phyloP scores from a whole-genome alignment of 2,888 invertebrate genomes.

The Zonitis immaculata region DNA sequence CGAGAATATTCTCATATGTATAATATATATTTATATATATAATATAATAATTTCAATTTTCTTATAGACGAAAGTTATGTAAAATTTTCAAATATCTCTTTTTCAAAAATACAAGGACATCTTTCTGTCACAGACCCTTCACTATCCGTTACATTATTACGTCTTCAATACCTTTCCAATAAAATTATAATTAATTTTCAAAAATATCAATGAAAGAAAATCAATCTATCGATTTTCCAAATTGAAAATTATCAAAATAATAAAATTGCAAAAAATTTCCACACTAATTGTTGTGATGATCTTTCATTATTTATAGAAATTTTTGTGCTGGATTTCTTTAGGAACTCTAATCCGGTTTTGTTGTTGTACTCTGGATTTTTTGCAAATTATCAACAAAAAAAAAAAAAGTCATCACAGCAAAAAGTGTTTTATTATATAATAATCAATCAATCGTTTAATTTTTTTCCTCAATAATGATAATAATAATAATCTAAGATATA shows the following conservation, averaged over 20 bases:
- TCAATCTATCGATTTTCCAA: not conserved
- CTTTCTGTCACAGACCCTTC: not conserved
- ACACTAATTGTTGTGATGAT: not conserved
- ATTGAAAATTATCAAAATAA: not conserved
- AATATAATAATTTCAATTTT: not conserved
- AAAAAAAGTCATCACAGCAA: conserved; percentile 28
- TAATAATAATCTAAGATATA: conserved; percentile 29
- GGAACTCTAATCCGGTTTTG: not conserved
- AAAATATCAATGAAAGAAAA: too few species aligned
- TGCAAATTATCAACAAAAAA: not conserved
- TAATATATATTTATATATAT: not conserved
- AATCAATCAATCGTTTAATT: too few species aligned
- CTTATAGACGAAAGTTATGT: not conserved
- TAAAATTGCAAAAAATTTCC: not conserved
- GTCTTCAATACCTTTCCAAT: too few species aligned
- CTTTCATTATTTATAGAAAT: not conserved
- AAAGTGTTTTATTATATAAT: conserved; percentile 26
- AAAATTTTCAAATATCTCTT: not conserved
- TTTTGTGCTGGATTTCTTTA: not conserved
- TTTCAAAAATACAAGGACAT: not conserved
- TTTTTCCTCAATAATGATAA: conserved; percentile 8
- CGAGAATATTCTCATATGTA: too few species aligned
- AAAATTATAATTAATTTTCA: too few species aligned
- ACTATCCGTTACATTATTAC: not conserved
- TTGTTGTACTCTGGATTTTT: not conserved